Percentiles rank a stretch among this genome's conserved stretches.
Conservation (phyloP, 2,113 vertebrate genomes). For the Osmerus mordax region DNA sequence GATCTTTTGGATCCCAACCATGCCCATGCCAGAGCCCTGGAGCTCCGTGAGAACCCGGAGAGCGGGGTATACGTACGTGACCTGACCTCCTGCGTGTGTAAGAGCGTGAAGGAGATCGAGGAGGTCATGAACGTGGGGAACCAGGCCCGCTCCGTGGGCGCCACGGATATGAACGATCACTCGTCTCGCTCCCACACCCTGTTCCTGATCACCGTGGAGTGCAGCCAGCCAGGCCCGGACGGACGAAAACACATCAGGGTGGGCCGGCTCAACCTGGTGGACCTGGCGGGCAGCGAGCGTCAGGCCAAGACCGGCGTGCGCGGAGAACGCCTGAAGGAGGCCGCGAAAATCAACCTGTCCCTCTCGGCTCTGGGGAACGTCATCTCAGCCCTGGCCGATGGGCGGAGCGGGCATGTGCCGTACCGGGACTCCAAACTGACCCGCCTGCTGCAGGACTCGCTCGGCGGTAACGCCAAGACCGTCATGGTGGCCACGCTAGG, state of each 20-base stretch:
- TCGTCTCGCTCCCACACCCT: constrained; percentile 95
- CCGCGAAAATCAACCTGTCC: constrained; percentile 97
- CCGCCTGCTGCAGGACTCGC: constrained; percentile 91
- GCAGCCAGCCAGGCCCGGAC: constrained; percentile 87
- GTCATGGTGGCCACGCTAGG: constrained; percentile 97
- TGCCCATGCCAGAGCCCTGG: constrained; percentile 83
- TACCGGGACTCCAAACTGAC: constrained; percentile 98
- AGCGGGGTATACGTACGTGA: constrained; percentile 92
- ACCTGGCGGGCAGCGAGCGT: constrained; percentile 92
- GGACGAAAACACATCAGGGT: constrained; percentile 93
- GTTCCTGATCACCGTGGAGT: constrained; percentile 94
- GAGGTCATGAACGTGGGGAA: constrained; percentile 96
- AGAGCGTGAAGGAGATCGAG: constrained; percentile 96
- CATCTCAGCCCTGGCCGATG: constrained; percentile 90
- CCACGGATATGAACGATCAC: constrained; percentile 95
- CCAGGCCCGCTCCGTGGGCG: constrained; percentile 85
- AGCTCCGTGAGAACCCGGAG: constrained; percentile 94
- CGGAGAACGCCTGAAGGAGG: constrained; percentile 91
- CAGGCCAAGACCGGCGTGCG: constrained; percentile 85
- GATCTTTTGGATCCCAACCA: constrained; percentile 80
- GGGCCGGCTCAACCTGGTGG: constrained; percentile 94
- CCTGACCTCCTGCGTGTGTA: constrained; percentile 95
- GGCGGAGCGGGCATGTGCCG: constrained; percentile 88
- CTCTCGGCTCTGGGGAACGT: constrained; percentile 95
- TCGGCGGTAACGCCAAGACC: constrained; percentile 94